Base-by-base conservation (phyloP, 2,888 invertebrate species). In the Limenitis camilla region DNA sequence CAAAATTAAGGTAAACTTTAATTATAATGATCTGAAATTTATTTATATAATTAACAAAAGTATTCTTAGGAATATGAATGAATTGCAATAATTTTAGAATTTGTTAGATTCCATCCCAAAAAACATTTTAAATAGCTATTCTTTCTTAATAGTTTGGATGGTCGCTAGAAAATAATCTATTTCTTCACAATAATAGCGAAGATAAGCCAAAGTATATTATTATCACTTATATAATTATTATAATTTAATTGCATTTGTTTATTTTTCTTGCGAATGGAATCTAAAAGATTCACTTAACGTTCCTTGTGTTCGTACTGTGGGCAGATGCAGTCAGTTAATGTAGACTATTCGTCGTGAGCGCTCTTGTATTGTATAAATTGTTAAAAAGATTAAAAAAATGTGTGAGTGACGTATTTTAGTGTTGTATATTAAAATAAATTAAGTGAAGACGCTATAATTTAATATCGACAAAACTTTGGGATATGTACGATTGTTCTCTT, bases 291-390 rank as follows among this genome's bases (percentile, higher is more conserved):
- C 64, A 71, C 71, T 65, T 67, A 62, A 59, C 60, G 65, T 63
- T 62, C 58, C 50, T 68, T 63, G 60, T 73, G 63, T 54, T 52
- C 45, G 55, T 46, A 62, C 61, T 33, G 62, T 61, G 66, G 61
- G 66, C 69, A 73, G 70, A 74, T 78, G 80, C 79, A 80, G 72
- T 69, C 81, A 82, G 82, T 82, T 68, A 71, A 61, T 65, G 67
- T 68, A 69, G 66, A 73, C 61, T 69, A 61, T 67, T 74, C 75
- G 67, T 46, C 61, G 71, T 58, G 76, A 59, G 63, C 73, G 67
- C 76, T 70, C 74, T 68, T 61, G 60, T 63, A 55, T 51, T 51
- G 40, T 46, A 10, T 35, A 8, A 38, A 45, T 11, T 19, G 30
- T 30, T 11, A 43, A n/a, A 43, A 27, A 32, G 19, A 40, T 39